phyloP scores from a whole-genome alignment of 2,888 invertebrate genomes.

The Apantesis nais region DNA sequence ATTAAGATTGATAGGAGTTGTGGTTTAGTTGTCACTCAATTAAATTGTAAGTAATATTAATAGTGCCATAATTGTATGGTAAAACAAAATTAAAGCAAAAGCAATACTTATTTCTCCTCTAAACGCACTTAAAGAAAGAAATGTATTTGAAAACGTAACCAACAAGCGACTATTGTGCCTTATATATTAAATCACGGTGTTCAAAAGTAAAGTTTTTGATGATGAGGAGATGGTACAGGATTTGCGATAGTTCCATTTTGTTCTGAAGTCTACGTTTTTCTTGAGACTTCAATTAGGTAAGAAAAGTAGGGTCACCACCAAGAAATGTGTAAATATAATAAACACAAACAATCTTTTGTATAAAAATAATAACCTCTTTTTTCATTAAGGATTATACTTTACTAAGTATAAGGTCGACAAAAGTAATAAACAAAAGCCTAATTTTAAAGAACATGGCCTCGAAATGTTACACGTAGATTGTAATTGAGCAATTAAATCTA shows the following conservation, averaged over 20 bases:
- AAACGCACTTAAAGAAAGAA: background rate
- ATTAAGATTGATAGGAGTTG: background rate
- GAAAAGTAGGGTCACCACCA: background rate
- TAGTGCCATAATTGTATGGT: background rate
- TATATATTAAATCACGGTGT: too few species aligned
- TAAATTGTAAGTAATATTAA: background rate
- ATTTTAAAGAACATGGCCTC: background rate
- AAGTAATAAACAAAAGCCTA: background rate
- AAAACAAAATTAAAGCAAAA: background rate
- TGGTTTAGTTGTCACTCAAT: background rate
- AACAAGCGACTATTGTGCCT: too few species aligned
- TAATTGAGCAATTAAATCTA: conserved; percentile 6
- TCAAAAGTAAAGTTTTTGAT: too few species aligned
- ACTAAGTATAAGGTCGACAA: background rate
- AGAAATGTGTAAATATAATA: too few species aligned
- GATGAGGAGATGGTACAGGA: background rate
- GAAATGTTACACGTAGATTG: conserved; percentile 1
- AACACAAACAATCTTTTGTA: too few species aligned
- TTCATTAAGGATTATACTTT: too few species aligned
- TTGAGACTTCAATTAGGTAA: background rate
- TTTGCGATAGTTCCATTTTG: background rate
- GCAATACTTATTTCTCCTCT: background rate
- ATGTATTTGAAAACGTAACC: background rate
- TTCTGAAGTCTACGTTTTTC: background rate
- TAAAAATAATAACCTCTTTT: background rate